phyloP scores from a whole-genome alignment of 1,140 invertebrate species.

The Aphelinus atriplicis region DNA sequence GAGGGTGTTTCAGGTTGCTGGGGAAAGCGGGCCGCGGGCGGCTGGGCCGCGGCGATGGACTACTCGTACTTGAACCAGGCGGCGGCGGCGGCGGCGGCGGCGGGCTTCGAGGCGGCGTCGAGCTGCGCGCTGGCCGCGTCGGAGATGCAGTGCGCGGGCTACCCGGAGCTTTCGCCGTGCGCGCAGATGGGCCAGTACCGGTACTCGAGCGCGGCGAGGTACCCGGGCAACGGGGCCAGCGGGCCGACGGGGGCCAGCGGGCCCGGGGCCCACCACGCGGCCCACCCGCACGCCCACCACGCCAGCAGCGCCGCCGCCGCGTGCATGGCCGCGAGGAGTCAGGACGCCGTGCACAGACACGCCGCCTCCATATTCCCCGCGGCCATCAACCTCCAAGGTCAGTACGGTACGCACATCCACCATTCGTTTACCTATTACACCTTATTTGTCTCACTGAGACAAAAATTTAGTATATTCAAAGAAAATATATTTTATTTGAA shows the following conservation, averaged over 20 bases:
- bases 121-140: constrained; percentile 72
- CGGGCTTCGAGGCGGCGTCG: constrained; percentile 70
- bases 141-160: constrained; percentile 78
- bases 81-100: constrained; percentile 69
- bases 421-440: too few species aligned
- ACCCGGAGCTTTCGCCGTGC: constrained; percentile 85
- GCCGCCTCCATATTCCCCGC: constrained; percentile 72
- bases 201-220: constrained; percentile 70
- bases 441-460: too few species aligned
- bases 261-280: constrained; percentile 60
- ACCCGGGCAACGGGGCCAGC: constrained; percentile 50
- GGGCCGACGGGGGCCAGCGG: constrained; percentile 39
- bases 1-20: too few species aligned
- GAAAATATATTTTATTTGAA: too few species aligned
- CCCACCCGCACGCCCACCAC: constrained; percentile 63
- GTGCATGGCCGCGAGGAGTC: constrained; percentile 70
- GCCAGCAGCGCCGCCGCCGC: constrained; percentile 64
- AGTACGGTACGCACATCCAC: background rate
- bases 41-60: constrained; percentile 67
- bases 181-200: constrained; percentile 86
- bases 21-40: background rate
- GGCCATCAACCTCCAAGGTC: constrained; percentile 74
- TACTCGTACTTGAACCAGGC: constrained; percentile 79
- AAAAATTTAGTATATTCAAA: too few species aligned
- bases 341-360: constrained; percentile 67